Evolutionary conservation across 2,888 invertebrate genomes (phyloP), one percentile per base, ranked within the genome.

Genomic region (Panzeria rudis): DNA sequence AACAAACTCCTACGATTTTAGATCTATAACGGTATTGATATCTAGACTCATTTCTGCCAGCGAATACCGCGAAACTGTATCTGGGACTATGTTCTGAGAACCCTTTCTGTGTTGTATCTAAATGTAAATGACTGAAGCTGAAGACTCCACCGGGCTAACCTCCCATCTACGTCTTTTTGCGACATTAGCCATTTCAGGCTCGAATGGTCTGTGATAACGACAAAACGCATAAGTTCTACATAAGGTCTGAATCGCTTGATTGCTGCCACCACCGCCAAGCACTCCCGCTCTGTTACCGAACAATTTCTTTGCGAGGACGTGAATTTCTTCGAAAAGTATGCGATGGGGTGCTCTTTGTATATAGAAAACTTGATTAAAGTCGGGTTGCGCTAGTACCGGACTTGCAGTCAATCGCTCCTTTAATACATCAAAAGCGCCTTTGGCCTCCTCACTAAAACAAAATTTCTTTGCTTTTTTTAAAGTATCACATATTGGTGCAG

Each of bases 401-500:
- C 62, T 62, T 0, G 13, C 6, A 2, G 23, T 41, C 2, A 62
- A 3, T 2, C 5, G 9, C 1, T 15, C 8, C 23, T 62, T 62
- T 3, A 62, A 17, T 6, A 25, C 4, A 1, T 62, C 44, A 25
- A 62, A 62, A 0, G 38, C 38, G 1, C 2, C 23, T 41, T 62
- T 62, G 6, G 61, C 41, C 15, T 32, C 59, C 0, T 62, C 61
- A 13, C 20, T 38, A 7, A 62, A 62, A 11, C 35, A 2, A 25
- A 62, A 62, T 25, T 15, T 3, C 38, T 44, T 62, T 7, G 15
- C 25, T n/a, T 41, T 41, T 13, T 62, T 62, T 8, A 62, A 8
- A 2, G 62, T 62, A 2, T 44, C 41, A 8, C 11, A 13, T 4
- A 83, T 64, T 0, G 83, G 83, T n/a, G 77, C 83, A 0, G 76